These are phyloP conservation scores for Peromyscus melanophrys DNA, from an alignment of 2,797 vertebrate species.

Conservation along the genomic window DNA sequence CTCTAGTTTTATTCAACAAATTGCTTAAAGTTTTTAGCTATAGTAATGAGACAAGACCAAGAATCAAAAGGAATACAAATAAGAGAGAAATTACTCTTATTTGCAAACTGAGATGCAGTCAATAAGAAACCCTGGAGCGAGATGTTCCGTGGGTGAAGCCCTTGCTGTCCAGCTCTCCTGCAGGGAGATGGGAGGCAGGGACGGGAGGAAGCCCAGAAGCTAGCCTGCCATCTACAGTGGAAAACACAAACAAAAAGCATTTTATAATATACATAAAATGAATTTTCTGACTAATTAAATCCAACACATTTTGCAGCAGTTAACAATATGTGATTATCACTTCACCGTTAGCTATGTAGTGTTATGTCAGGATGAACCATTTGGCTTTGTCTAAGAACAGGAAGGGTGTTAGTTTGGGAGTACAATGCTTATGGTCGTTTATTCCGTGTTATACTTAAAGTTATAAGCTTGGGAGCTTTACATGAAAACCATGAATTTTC, in stretches of 20 bases:
- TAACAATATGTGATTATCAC: slow-evolving; percentile 47
- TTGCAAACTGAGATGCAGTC: neutral
- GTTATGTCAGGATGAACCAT: slow-evolving; percentile 33
- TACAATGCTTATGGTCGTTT: neutral
- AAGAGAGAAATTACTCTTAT: neutral
- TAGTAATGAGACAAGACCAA: neutral
- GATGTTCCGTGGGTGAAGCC: neutral
- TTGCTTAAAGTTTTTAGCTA: neutral
- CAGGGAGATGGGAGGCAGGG: neutral
- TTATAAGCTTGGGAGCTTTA: slow-evolving; percentile 61
- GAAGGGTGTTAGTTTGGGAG: slow-evolving; percentile 15
- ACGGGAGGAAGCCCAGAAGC: neutral
- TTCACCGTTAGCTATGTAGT: neutral
- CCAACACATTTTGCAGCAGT: slow-evolving; percentile 3
- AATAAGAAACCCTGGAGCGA: neutral
- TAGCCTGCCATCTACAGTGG: neutral
- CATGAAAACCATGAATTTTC: slow-evolving; percentile 62
- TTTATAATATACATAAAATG: neutral
- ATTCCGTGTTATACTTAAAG: slow-evolving; percentile 37
- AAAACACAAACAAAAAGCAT: neutral
- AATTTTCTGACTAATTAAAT: slow-evolving; percentile 60
- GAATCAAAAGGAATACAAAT: neutral
- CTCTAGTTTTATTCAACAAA: neutral
- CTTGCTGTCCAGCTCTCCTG: neutral
- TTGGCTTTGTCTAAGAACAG: slow-evolving; percentile 36